Evolutionary conservation across 2,888 invertebrate species (phyloP).

Genomic region (Parnassius glacialis): DNA sequence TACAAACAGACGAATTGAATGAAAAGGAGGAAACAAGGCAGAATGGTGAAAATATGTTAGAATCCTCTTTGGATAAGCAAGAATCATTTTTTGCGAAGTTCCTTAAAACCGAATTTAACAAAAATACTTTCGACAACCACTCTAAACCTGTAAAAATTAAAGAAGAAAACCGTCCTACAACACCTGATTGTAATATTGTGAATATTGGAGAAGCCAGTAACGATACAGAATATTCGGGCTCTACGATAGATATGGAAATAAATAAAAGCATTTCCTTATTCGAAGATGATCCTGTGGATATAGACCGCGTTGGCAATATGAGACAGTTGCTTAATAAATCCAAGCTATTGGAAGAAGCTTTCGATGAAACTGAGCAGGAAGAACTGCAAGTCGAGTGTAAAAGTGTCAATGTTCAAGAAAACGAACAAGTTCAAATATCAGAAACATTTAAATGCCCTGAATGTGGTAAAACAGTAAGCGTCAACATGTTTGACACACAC

Average conservation of each 20-base stretch:
- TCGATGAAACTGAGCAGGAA: constrained; percentile 13
- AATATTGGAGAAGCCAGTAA: constrained; percentile 62
- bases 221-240: constrained; percentile 65
- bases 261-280: constrained; percentile 71
- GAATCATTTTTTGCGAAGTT: constrained; percentile 75
- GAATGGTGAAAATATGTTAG: constrained; percentile 29
- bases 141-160: neutral
- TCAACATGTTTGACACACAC: constrained; percentile 83
- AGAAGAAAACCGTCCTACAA: constrained; percentile 39
- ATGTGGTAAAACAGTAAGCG: constrained; percentile 82
- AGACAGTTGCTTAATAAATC: constrained; percentile 55
- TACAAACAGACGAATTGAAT: constrained; percentile 29
- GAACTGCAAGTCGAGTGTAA: neutral
- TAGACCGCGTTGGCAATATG: constrained; percentile 55
- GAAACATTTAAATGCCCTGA: constrained; percentile 78
- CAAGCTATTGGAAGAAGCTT: constrained; percentile 33
- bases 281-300: constrained; percentile 59
- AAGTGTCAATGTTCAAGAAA: constrained; percentile 13
- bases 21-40: constrained; percentile 29
- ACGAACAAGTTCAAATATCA: constrained; percentile 26
- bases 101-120: constrained; percentile 41
- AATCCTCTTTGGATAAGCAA: constrained; percentile 57
- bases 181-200: constrained; percentile 51
- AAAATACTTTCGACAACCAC: neutral
- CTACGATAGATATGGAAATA: constrained; percentile 73